phyloP scores from a whole-genome alignment of 2,113 vertebrate species.

The Notothenia coriiceps region DNA sequence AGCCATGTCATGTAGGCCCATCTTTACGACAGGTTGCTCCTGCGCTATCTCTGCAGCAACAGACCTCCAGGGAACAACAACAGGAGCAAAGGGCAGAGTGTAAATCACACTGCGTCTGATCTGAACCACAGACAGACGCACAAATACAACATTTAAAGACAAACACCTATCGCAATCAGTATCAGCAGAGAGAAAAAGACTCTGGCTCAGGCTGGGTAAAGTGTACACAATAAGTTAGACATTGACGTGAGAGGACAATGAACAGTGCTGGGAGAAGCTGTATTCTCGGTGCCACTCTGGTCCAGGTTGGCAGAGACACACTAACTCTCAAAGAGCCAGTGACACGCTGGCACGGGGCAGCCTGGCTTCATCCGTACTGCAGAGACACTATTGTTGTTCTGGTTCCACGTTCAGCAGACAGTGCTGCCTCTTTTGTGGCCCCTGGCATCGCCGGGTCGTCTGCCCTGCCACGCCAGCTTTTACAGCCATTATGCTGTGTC shows the following conservation, averaged over 20 bases:
- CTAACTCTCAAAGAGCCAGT: conserved; percentile 59
- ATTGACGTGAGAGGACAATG: conserved; percentile 54
- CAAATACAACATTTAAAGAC: conserved; percentile 23
- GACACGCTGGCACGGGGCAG: conserved; percentile 69
- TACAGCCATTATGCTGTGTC: conserved; percentile 48
- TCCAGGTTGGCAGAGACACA: conserved; percentile 66
- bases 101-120: conserved; percentile 19
- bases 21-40: conserved; percentile 59
- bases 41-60: conserved; percentile 58
- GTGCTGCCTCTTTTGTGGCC: conserved; percentile 67
- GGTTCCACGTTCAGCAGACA: conserved; percentile 55
- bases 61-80: conserved; percentile 55
- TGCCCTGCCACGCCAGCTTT: conserved; percentile 44
- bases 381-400: conserved; percentile 63
- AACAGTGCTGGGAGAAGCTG: conserved; percentile 48
- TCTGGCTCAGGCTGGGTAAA: conserved; percentile 28
- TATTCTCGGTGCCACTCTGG: conserved; percentile 62
- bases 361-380: conserved; percentile 60
- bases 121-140: conserved; percentile 19
- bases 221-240: conserved; percentile 38
- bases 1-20: conserved; percentile 36
- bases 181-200: conserved; percentile 27
- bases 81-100: conserved; percentile 32
- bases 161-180: conserved; percentile 42
- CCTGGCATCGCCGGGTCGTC: conserved; percentile 50